These are phyloP conservation scores for Hyles euphorbiae DNA, from an alignment of 1,140 invertebrate species.

Conservation along the genomic window DNA sequence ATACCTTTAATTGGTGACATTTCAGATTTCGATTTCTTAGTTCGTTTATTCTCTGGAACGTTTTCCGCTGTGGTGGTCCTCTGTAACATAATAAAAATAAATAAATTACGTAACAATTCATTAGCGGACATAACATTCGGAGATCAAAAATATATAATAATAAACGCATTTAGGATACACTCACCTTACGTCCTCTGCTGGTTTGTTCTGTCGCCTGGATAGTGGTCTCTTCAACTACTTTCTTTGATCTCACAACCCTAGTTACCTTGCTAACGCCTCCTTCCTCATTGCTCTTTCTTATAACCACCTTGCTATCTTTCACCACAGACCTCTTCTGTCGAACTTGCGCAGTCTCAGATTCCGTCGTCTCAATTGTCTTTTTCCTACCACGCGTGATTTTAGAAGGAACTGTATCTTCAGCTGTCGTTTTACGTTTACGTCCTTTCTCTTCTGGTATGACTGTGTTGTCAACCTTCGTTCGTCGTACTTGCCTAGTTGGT, in stretches of 20 bases:
- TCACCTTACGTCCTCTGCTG: background rate
- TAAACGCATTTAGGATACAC: background rate
- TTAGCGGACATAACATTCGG: too few relatives aligned
- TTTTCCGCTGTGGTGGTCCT: slow-evolving; percentile 1
- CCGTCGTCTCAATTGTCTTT: background rate
- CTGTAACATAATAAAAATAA: too few relatives aligned
- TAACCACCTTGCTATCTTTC: background rate
- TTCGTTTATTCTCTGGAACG: slow-evolving; percentile 11
- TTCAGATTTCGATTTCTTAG: slow-evolving; percentile 12
- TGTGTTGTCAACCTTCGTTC: slow-evolving; percentile 7
- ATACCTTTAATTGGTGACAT: slow-evolving; percentile 7
- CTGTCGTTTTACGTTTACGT: slow-evolving; percentile 1
- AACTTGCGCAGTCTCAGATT: background rate
- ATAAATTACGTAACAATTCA: too few relatives aligned
- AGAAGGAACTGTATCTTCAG: slow-evolving; percentile 2
- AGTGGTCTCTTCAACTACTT: background rate
- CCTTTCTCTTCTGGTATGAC: slow-evolving; percentile 2
- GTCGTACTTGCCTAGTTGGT: background rate
- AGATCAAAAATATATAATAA: too few relatives aligned
- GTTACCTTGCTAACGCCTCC: background rate
- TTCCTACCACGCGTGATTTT: slow-evolving; percentile 6
- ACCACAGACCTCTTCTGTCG: background rate
- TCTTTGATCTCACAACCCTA: background rate
- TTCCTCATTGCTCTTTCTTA: background rate
- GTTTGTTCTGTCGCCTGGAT: background rate